Base-by-base conservation (phyloP, 92 coral and sea anemone species). In the Palythoa caribaeorum region DNA sequence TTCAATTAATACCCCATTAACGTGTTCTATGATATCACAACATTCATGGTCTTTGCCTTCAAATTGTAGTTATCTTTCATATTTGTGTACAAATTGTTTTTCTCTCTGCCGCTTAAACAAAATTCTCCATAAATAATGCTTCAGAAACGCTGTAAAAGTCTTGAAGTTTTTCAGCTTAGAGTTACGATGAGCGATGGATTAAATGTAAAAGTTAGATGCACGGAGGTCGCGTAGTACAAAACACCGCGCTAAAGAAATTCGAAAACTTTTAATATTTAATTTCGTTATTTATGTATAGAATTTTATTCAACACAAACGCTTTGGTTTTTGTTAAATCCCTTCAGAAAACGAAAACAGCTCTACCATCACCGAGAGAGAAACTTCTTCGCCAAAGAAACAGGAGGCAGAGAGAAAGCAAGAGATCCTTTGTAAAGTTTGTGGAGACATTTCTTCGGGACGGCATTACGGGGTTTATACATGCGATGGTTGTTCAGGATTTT, bases 381-480 rank as follows among this genome's bases (percentile, higher is more conserved):
- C 73, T 50, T 84, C 92, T 57, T 97, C 99, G 11, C 99, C 98
- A 14, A 92, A 94, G 91, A 88, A 87, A 28, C 90, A 79, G 38
- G 86, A 92, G 8, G 74, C 89, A 15, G 98, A 95, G 16, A 88
- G 98, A 38, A 97, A 97, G 62, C 93, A 95, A 77, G 99, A 97
- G 68, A 93, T 97, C 19, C 84, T 97, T 10, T 97, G 99, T 57
- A 95, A 97, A 84, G 99, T 97, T 0, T 97, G 99, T 65, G 99
- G 99, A 11, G 99, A 97, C 37, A 96, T 97, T 47, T 97, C 99
- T 7, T 97, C 99, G 1, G 99, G 99, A 0, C 85, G 99, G 4
- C 99, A 97, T 51, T 97, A 97, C 57, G 99, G 99, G 0, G 98
- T 97, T 0, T 95, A 97, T 55, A 97, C 99, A 0, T 97, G 99